Percentiles rank a stretch among this genome's conserved stretches.
Conservation (phyloP, 2,888 invertebrate species). For the Napeogenes inachia region DNA sequence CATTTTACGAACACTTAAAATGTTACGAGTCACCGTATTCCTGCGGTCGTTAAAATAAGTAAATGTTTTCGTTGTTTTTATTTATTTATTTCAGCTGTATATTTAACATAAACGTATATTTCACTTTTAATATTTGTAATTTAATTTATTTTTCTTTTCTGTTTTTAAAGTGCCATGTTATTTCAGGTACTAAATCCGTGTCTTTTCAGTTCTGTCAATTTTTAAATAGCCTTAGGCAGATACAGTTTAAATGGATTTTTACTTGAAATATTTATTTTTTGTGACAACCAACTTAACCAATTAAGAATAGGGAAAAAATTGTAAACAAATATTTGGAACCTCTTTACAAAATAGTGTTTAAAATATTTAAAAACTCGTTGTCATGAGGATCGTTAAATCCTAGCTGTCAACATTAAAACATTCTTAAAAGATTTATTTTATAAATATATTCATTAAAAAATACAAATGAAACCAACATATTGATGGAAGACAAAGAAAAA, state of each 20-base stretch:
- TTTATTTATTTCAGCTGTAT: neutral
- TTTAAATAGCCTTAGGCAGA: no score
- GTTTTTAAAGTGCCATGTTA: no score
- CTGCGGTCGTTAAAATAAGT: slow-evolving; percentile 24
- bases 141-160: no score
- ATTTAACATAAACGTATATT: no score
- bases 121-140: no score
- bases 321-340: neutral
- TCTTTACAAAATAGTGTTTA: neutral
- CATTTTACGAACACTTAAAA: slow-evolving; percentile 27
- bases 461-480: slow-evolving; percentile 53
- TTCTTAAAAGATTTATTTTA: slow-evolving; percentile 35
- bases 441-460: slow-evolving; percentile 36
- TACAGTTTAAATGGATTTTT: no score
- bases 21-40: slow-evolving; percentile 25
- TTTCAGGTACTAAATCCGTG: no score
- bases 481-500: slow-evolving; percentile 61
- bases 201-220: no score
- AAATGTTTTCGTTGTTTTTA: slow-evolving; percentile 15
- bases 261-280: no score
- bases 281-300: neutral
- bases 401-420: slow-evolving; percentile 32
- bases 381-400: slow-evolving; percentile 25
- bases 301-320: neutral
- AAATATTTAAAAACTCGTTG: neutral